These are phyloP conservation scores for Poicephalus meyeri DNA, from an alignment of 2,113 vertebrate genomes.

Conservation along the genomic window DNA sequence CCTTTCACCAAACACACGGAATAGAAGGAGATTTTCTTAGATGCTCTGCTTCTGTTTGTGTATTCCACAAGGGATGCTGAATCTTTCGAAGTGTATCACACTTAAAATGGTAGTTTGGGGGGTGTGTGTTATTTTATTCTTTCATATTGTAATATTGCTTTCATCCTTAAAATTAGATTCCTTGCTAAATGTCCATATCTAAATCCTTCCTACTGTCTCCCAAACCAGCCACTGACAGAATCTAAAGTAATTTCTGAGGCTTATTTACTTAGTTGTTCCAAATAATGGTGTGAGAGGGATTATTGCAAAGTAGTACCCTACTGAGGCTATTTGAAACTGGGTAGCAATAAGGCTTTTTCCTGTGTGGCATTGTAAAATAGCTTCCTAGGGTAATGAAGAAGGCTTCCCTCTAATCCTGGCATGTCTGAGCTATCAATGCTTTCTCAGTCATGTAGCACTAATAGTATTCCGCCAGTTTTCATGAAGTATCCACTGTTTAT, in stretches of 20 bases:
- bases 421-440: conserved; percentile 30
- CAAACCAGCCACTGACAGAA: background rate
- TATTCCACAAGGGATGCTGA: background rate
- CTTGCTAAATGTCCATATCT: background rate
- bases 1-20: background rate
- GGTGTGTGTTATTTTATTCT: background rate
- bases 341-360: conserved; percentile 26
- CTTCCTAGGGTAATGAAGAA: conserved; percentile 47
- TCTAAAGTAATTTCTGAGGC: conserved; percentile 16
- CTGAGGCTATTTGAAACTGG: background rate
- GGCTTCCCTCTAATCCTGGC: conserved; percentile 4
- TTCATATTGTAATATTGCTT: background rate
- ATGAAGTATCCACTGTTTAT: conserved; percentile 26
- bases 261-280: conserved; percentile 30
- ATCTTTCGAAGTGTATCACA: background rate
- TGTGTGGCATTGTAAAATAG: conserved; percentile 20
- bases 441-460: conserved; percentile 12
- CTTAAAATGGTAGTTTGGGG: background rate
- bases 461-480: conserved; percentile 36
- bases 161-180: background rate
- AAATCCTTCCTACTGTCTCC: conserved; percentile 10
- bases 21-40: background rate
- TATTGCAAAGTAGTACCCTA: conserved; percentile 1
- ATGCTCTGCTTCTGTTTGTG: background rate
- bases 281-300: conserved; percentile 28